These are phyloP conservation scores for Pampusana beccarii DNA, from an alignment of 2,113 vertebrate genomes.

Conservation along the genomic window DNA sequence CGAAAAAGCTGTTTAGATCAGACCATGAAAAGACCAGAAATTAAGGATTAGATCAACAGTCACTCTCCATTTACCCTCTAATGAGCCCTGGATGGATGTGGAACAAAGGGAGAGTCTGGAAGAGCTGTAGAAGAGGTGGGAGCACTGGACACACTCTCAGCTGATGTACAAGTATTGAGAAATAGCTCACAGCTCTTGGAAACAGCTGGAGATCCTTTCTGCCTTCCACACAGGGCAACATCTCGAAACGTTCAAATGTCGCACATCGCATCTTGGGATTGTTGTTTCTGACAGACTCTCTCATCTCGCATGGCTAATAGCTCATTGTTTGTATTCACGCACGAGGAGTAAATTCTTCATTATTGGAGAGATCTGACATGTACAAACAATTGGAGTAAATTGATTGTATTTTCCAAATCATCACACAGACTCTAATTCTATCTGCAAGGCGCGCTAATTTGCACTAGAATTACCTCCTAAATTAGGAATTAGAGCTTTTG, in stretches of 20 bases:
- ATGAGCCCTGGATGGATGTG: background rate
- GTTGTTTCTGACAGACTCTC: background rate
- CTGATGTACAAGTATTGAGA: background rate
- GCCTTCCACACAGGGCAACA: background rate
- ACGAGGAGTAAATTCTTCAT: conserved; percentile 60
- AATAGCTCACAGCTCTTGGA: background rate
- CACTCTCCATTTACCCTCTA: background rate
- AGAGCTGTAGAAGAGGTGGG: background rate
- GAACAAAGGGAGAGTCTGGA: background rate
- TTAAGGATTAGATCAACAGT: conserved; percentile 30
- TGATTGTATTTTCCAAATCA: conserved; percentile 80
- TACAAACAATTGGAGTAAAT: conserved; percentile 73
- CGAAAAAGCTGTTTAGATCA: conserved; percentile 60
- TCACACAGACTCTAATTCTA: conserved; percentile 76
- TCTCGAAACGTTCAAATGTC: background rate
- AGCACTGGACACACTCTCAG: background rate
- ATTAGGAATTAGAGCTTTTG: conserved; percentile 65
- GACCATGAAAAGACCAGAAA: conserved; percentile 41
- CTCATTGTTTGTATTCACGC: conserved; percentile 48
- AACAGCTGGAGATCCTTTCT: background rate
- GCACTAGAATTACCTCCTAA: conserved; percentile 70
- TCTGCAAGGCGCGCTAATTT: conserved; percentile 73
- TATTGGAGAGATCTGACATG: conserved; percentile 67
- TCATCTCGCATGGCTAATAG: background rate
- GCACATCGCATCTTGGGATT: rapidly evolving